Conservation (phyloP, 2,797 vertebrate species). For the Eulemur rubriventer region DNA sequence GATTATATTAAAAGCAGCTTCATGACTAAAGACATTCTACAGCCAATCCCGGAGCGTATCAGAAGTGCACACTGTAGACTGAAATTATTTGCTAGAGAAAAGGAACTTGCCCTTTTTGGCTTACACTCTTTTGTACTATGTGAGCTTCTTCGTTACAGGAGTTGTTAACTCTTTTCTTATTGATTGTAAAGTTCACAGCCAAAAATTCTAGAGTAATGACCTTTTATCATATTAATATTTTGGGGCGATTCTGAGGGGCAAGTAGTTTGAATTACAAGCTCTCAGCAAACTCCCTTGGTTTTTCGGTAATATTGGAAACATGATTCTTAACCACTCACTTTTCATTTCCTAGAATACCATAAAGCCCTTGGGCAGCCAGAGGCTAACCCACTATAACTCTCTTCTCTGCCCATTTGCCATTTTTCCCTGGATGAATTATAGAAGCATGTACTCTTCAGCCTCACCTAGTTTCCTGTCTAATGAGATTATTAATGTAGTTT, state of each 20-base stretch:
- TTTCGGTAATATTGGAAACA: neutral
- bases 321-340: neutral
- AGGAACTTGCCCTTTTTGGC: neutral
- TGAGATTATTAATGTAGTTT: neutral
- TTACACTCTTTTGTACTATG: neutral
- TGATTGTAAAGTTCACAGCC: neutral
- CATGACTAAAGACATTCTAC: neutral
- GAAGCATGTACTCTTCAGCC: neutral
- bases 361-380: neutral
- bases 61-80: neutral
- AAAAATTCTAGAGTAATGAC: neutral
- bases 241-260: neutral
- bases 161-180: neutral
- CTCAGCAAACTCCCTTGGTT: neutral
- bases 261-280: slow-evolving; percentile 45
- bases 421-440: neutral
- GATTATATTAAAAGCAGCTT: slow-evolving; percentile 46
- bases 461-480: neutral
- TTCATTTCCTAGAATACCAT: neutral
- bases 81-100: slow-evolving; percentile 28
- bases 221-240: slow-evolving; percentile 33
- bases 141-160: neutral
- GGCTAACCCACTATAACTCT: neutral
- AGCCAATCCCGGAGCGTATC: neutral
- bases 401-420: neutral